Conservation (phyloP, 2,797 vertebrate genomes). For the Tragopan temminckii region DNA sequence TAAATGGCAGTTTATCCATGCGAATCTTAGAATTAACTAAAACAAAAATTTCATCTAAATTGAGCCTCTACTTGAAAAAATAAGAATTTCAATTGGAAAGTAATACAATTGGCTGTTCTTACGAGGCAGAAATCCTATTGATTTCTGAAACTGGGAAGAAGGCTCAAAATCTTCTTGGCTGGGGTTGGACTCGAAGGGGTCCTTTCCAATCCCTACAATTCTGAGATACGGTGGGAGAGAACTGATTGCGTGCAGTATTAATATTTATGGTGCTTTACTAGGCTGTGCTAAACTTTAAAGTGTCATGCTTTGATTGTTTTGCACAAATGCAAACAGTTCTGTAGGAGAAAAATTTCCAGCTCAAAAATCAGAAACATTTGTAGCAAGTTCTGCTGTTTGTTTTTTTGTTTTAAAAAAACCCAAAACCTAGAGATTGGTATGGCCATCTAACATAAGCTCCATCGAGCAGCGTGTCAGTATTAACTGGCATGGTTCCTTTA, state of each 20-base stretch:
- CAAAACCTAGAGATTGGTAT: background rate
- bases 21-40: background rate
- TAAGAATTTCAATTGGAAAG: background rate
- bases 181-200: too few relatives aligned
- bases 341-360: background rate
- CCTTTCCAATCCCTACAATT: too few relatives aligned
- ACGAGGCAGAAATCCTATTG: background rate
- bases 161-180: background rate
- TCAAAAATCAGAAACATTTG: background rate
- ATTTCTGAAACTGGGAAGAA: background rate
- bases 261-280: background rate
- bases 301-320: background rate
- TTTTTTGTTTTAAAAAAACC: background rate
- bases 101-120: rapidly evolving
- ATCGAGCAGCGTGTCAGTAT: background rate
- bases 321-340: background rate
- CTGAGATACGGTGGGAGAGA: background rate
- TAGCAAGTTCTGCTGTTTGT: background rate
- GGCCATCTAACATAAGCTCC: background rate
- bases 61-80: background rate
- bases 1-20: background rate
- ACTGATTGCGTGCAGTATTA: background rate
- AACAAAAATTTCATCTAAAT: background rate
- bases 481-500: background rate
- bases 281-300: background rate